phyloP scores from a whole-genome alignment of 2,113 vertebrate genomes.

The human region DNA sequence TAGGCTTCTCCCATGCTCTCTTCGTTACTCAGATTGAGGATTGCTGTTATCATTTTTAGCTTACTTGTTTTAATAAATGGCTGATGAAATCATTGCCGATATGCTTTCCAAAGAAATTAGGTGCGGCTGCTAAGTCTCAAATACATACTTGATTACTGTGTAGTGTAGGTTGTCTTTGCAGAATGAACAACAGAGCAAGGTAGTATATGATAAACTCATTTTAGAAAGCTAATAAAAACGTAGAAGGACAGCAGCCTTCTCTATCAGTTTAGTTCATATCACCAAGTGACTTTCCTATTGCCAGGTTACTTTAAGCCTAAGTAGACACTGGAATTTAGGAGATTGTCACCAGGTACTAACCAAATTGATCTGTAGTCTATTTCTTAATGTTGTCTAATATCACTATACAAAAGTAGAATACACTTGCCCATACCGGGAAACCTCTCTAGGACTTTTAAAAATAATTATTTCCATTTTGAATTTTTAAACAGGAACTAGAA shows the following conservation, averaged over 20 bases:
- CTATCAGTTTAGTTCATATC: neutral
- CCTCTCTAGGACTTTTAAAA: conserved; percentile 43
- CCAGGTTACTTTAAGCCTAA: neutral
- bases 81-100: neutral
- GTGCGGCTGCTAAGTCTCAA: neutral
- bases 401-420: conserved; percentile 28
- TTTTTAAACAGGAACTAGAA: conserved; percentile 51
- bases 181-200: neutral
- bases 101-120: neutral
- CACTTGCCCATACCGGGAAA: neutral
- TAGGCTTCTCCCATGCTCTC: neutral
- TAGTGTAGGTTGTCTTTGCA: neutral
- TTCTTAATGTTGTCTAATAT: conserved; percentile 8
- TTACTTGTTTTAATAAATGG: neutral
- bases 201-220: neutral
- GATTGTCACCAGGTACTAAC: neutral
- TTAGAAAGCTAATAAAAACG: neutral
- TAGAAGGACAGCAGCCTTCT: neutral
- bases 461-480: conserved; percentile 50
- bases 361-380: neutral
- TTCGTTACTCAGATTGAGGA: neutral
- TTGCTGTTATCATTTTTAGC: neutral
- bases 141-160: neutral
- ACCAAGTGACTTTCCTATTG: neutral
- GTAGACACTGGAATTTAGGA: neutral